Base-by-base conservation (phyloP, 2,888 invertebrate species). In the Spicauda simplicius region DNA sequence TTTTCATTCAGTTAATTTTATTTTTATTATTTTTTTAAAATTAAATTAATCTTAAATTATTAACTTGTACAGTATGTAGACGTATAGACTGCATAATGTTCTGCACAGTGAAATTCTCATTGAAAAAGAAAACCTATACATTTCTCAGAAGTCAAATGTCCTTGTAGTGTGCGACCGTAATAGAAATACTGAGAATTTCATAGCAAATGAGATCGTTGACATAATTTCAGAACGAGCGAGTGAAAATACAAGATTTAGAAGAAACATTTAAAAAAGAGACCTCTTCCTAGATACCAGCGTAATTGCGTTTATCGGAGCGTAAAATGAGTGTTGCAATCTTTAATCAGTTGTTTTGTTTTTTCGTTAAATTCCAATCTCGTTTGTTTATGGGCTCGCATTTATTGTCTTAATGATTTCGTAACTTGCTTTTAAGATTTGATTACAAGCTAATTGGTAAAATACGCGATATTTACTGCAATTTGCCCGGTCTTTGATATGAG, bases 301-400 rank as follows among this genome's bases (percentile, higher is more conserved):
- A 89, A 91, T 90, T 90, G 85, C 80, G 89, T 90, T 87, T 89
- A 90, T 90, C 86, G 86, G 81, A 86, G 85, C 91, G 88, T 82
- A 85, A 90, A 91, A 92, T 88, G 88, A 89, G 88, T 85, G 83
- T 82, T 88, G 87, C 89, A 87, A 88, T 87, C 85, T 89, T 83
- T 88, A 88, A 90, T 90, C 85, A 88, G 82, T 80, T 77, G 76
- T 76, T 77, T 75, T 78, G 80, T 80, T 80, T 78, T 80, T 81
- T 63, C 16, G 20, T 41, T 59, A 77, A 72, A 76, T 80, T 81
- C 64, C 69, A 69, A 70, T 77, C 72, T 75, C 73, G 75, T 77
- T 81, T 80, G 76, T 80, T 80, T 81, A 76, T 77, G 74, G 69
- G 60, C 72, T 74, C 71, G 74, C 53, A 70, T 72, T 70, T 69